phyloP scores from a whole-genome alignment of 2,113 vertebrate genomes.

The Sylvilagus bachmani region DNA sequence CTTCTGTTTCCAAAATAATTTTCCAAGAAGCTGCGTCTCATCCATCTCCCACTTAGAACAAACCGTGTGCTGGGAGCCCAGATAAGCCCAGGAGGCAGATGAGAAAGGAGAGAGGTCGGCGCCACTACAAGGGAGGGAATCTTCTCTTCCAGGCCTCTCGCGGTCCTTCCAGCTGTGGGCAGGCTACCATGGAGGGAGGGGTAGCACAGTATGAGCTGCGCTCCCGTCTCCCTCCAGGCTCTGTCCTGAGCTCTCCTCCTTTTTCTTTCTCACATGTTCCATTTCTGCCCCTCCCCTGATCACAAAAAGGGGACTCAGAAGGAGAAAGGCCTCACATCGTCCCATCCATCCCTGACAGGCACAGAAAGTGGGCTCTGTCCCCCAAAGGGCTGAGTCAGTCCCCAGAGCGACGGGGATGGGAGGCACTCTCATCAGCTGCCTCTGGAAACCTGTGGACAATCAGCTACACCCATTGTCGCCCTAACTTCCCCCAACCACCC shows the following conservation, averaged over 20 bases:
- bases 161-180: not conserved
- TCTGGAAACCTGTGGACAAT: no score
- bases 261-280: no score
- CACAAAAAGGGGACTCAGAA: no score
- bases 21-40: no score
- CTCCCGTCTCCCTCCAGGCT: not conserved
- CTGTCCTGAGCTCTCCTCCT: not conserved
- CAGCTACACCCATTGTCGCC: no score
- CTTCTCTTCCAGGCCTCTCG: no score
- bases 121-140: no score
- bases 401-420: not conserved
- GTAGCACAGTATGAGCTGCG: constrained; percentile 50
- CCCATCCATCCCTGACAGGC: not conserved
- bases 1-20: constrained; percentile 1
- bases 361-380: not conserved
- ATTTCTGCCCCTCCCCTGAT: no score
- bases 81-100: not conserved
- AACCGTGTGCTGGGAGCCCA: no score
- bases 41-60: no score
- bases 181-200: not conserved
- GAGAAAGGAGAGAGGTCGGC: not conserved
- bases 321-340: no score
- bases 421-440: not conserved
- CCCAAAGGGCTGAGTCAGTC: not conserved
- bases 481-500: no score